Evolutionary conservation across 1,140 invertebrate species (phyloP).

Genomic region (Batillaria attramentaria): DNA sequence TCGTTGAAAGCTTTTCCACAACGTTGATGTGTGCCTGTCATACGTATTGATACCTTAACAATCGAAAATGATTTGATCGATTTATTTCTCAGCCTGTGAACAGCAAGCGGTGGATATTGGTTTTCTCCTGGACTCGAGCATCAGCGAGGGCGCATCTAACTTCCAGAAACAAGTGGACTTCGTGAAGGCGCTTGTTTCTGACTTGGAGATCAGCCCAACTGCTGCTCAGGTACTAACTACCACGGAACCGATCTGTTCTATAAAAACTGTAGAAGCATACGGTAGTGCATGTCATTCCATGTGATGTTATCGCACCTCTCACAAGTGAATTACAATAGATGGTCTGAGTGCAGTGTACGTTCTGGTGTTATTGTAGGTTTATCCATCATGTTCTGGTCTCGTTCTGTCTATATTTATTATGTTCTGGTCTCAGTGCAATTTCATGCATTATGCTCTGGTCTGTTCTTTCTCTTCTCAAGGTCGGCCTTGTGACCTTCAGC

Average conservation of each 20-base stretch:
- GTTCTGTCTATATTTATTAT: no score
- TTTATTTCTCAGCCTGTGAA: no score
- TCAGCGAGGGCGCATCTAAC: conserved; percentile 12
- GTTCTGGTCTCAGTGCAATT: no score
- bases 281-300: no score
- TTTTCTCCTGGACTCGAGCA: conserved; percentile 8
- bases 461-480: no score
- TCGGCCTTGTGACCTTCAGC: conserved; percentile 38
- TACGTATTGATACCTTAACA: no score
- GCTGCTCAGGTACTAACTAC: background rate
- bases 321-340: background rate
- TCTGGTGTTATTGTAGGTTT: background rate
- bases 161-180: conserved; percentile 14
- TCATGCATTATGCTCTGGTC: background rate
- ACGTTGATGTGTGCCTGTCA: no score
- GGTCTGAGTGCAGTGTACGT: background rate
- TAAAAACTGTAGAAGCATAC: background rate
- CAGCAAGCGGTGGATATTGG: no score
- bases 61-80: no score
- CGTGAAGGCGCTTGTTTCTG: background rate
- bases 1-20: no score
- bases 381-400: background rate
- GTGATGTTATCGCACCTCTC: no score
- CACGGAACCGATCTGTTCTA: background rate
- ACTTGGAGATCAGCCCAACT: background rate